Base-by-base conservation (phyloP, 1,140 invertebrate species). In the Parapsyche elsis region DNA sequence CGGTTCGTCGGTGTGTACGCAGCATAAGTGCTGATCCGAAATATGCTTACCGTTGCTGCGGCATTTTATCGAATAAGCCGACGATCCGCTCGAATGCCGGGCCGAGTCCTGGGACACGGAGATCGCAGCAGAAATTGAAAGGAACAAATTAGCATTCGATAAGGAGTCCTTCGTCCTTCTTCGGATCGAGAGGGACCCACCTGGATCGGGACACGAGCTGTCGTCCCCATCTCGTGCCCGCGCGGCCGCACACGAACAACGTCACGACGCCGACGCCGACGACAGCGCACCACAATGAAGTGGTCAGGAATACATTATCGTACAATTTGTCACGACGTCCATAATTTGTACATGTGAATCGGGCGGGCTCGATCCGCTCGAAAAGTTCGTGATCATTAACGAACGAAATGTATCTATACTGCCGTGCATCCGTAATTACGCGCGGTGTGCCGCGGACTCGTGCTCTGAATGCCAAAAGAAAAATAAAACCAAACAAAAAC, bases 271-370 rank as follows among this genome's bases (percentile, higher is more conserved):
- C 64, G 64, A 23, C 59, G 5, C 5, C 59, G 1, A 64, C 59
- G 24, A 67, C 21, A 23, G 19, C 16, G 64, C 9, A 45, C 16
- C 23, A 78, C 77, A 78, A 78, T 78, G 77, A 78, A 78, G 77
- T 71, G 61, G 77, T 78, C 77, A 71, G 74, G 64, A 78, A 78
- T 49, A 76, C 80, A 81, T 78, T 79, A 79, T 67, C 73, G 49
- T 57, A 74, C 76, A 74, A 81, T 81, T 78, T 81, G 80, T 81
- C 80, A 81, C 80, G 80, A 81, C 76, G 30, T 9, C 76, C 80
- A 81, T 81, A 77, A 79, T 64, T 78, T 79, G 80, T 78, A 77
- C 71, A 81, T 44, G 53, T 44, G 44, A 44, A 53, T 57, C 57
- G 44, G 38, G n/a, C n/a, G n/a, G n/a, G n/a, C n/a, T n/a, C n/a